Evolutionary conservation across 2,113 vertebrate genomes (phyloP).

Genomic region (Pomatorhinus ruficollis): DNA sequence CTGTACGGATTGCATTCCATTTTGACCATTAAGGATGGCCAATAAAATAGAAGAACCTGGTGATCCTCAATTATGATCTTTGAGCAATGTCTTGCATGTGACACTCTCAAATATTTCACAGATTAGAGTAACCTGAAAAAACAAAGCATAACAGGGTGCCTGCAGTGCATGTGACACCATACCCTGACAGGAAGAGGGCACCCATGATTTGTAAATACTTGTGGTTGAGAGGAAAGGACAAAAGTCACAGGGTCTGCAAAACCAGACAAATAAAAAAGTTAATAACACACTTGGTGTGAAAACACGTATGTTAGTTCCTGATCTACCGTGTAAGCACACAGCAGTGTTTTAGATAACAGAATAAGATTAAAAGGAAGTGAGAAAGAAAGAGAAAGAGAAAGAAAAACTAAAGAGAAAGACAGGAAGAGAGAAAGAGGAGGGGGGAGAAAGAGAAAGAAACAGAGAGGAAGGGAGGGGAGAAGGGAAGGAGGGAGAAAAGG

Average conservation of each 20-base stretch:
- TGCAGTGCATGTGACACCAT: fast-evolving
- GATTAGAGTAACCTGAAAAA: background rate
- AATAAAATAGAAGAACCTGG: background rate
- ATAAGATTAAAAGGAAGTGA: background rate
- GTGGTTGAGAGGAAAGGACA: background rate
- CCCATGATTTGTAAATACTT: background rate
- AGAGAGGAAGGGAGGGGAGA: background rate
- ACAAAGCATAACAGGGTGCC: background rate
- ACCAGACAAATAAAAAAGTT: background rate
- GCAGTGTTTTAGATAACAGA: background rate
- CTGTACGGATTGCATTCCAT: background rate
- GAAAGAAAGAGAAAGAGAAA: background rate
- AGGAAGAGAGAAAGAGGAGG: background rate
- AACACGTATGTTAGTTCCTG: background rate
- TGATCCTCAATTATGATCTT: background rate
- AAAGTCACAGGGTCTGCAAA: background rate
- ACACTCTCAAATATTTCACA: background rate
- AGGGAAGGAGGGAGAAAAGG: background rate
- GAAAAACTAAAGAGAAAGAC: background rate
- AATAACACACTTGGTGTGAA: background rate
- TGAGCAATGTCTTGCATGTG: background rate
- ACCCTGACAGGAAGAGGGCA: too few species aligned
- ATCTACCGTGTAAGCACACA: fast-evolving
- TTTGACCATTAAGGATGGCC: background rate
- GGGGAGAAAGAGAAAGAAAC: background rate